Conservation (phyloP, 2,888 invertebrate genomes). For the Cerceris ruficornis region DNA sequence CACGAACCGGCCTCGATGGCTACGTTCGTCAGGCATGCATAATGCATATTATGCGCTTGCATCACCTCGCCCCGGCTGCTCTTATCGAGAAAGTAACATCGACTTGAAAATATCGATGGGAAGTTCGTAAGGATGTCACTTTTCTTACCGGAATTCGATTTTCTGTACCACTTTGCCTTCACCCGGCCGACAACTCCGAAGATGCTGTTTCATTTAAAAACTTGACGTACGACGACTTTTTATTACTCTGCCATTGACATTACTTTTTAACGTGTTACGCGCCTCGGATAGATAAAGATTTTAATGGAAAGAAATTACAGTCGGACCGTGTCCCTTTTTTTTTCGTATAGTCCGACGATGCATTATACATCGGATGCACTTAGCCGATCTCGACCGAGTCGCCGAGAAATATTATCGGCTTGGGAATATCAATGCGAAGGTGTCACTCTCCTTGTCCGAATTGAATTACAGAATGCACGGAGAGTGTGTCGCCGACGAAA, state of each 20-base stretch:
- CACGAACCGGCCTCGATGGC: constrained; percentile 21
- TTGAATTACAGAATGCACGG: constrained; percentile 27
- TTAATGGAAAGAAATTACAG: too few relatives aligned
- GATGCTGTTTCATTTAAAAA: too few relatives aligned
- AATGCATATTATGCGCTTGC: constrained; percentile 60
- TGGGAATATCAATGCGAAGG: constrained; percentile 52
- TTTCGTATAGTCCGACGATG: not conserved
- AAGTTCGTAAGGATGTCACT: not conserved
- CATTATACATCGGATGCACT: constrained; percentile 32
- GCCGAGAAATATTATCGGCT: constrained; percentile 56
- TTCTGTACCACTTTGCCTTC: not conserved
- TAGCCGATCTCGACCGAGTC: constrained; percentile 50
- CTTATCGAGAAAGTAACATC: constrained; percentile 22
- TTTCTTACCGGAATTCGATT: not conserved
- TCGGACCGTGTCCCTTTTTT: too few relatives aligned
- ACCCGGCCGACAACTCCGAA: too few relatives aligned
- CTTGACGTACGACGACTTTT: too few relatives aligned
- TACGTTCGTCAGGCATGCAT: constrained; percentile 53
- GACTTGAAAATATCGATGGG: constrained; percentile 28
- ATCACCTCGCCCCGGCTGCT: constrained; percentile 2
- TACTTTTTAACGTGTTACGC: too few relatives aligned
- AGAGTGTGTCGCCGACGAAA: too few relatives aligned
- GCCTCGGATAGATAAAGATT: too few relatives aligned
- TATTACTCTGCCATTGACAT: too few relatives aligned
- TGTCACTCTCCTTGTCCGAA: constrained; percentile 31